phyloP scores from a whole-genome alignment of 1,140 invertebrate species.

The Caligus rogercresseyi region DNA sequence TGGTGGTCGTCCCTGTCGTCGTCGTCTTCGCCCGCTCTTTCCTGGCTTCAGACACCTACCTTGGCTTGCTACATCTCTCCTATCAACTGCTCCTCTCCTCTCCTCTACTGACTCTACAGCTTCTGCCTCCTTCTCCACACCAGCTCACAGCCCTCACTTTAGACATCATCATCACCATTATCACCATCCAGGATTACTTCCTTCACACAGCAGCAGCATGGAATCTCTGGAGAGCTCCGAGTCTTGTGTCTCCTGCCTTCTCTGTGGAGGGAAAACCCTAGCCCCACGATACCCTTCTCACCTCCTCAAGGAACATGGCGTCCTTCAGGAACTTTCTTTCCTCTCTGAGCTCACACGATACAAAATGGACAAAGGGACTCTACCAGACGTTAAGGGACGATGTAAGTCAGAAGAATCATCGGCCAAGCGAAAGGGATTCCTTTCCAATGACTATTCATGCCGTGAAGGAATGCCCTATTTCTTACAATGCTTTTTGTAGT shows the following conservation, averaged over 20 bases:
- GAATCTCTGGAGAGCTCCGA: neutral
- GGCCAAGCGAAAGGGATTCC: neutral
- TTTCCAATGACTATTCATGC: neutral
- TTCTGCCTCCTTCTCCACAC: neutral
- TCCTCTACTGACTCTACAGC: neutral
- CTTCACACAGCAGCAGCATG: no score
- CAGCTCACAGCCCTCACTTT: neutral
- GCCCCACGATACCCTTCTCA: constrained; percentile 14
- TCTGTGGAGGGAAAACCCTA: constrained; percentile 14
- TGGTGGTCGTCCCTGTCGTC: no score
- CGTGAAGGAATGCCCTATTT: neutral
- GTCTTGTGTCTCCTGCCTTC: constrained; percentile 4
- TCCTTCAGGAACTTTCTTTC: constrained; percentile 12
- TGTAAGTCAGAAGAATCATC: neutral
- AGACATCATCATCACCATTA: neutral
- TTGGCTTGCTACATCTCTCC: no score
- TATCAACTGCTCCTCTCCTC: neutral
- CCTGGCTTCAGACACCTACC: no score
- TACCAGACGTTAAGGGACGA: neutral
- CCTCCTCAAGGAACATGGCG: constrained; percentile 18
- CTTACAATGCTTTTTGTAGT: neutral
- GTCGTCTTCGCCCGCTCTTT: no score
- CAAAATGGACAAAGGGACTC: constrained; percentile 1
- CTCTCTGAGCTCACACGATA: constrained; percentile 1
- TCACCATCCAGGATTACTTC: neutral